Base-by-base conservation (phyloP, 2,113 vertebrate genomes). In the Tinamus guttatus region DNA sequence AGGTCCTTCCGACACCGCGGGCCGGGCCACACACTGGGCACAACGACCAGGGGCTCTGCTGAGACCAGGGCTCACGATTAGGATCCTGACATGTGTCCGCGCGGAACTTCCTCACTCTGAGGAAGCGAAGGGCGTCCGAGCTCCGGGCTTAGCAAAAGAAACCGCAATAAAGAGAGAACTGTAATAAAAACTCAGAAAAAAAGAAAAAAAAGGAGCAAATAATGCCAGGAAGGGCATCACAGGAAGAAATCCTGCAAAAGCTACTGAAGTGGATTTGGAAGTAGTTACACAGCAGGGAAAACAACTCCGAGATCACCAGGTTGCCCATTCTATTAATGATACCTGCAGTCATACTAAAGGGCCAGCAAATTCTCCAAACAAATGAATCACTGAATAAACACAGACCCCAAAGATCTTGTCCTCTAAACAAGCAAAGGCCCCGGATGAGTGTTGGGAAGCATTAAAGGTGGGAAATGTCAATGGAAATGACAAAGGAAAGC, bases 311-410 rank as follows among this genome's bases (percentile, higher is more conserved):
- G 68, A 86, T 84, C 68, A 87, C 38, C 32, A 19, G 60, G 54
- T 85, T 70, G 65, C 62, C 73, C 40, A 36, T 71, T 85, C 81
- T 95, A 95, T 94, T 93, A 95, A 97, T 92, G 89, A 90, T 87
- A 94, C 92, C 89, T 94, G 96, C 94, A 93, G 84, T 16, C 71
- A 87, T 34, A 81, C 91, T 93, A 89, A 95, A 95, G 81, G 95
- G 67, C 91, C 85, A 91, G 91, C 87, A 94, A 96, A 94, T 85
- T 52, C 89, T 91, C 19, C 1, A 1, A 65, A 85, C 85, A 96
- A 94, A 94, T 45, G 81, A 54, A 92, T 70, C 0, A 0, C 75
- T 96, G 94, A 89, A 84, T 38, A 94, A 95, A 96, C 78, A 94
- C 36, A 69, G 70, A 43, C 41, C 69, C 69, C 59, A 0, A 87